These are phyloP conservation scores for Discoglossus pictus DNA, from an alignment of 2,797 vertebrate genomes.

Conservation along the genomic window DNA sequence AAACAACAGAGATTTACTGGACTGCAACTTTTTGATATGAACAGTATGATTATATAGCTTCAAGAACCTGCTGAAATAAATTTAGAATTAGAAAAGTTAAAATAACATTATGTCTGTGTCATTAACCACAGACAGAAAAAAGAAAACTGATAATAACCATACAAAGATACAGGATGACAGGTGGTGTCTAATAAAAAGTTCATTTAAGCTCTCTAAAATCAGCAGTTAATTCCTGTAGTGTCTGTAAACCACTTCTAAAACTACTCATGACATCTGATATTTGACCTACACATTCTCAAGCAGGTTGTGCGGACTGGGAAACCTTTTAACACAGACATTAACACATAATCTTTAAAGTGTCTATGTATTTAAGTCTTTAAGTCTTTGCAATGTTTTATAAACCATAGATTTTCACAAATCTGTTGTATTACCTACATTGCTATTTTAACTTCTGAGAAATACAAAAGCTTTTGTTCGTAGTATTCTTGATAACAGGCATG, in stretches of 20 bases:
- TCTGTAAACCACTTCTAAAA: constrained; percentile 42
- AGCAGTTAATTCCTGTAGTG: constrained; percentile 30
- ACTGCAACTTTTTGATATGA: too few relatives aligned
- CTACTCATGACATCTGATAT: constrained; percentile 43
- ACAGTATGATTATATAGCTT: too few relatives aligned
- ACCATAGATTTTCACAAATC: too few relatives aligned
- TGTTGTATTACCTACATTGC: too few relatives aligned
- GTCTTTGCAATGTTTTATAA: too few relatives aligned
- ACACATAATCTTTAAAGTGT: background rate
- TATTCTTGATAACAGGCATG: too few relatives aligned
- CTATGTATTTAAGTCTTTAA: too few relatives aligned
- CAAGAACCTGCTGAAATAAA: too few relatives aligned
- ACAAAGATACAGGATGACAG: constrained; percentile 28
- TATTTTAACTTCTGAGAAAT: too few relatives aligned
- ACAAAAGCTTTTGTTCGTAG: too few relatives aligned
- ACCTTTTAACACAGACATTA: constrained; percentile 5
- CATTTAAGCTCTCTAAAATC: constrained; percentile 37
- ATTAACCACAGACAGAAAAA: constrained; percentile 35
- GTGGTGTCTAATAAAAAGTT: constrained; percentile 36
- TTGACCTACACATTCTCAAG: constrained; percentile 39
- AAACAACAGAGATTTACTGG: too few relatives aligned
- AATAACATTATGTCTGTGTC: constrained; percentile 31
- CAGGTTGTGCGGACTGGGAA: constrained; percentile 7
- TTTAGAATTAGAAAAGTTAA: constrained; percentile 7
- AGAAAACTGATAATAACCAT: constrained; percentile 21